Evolutionary conservation across 1,140 invertebrate genomes (phyloP), one percentile per base, ranked within the genome.

Genomic region (Temnothorax curvispinosus): DNA sequence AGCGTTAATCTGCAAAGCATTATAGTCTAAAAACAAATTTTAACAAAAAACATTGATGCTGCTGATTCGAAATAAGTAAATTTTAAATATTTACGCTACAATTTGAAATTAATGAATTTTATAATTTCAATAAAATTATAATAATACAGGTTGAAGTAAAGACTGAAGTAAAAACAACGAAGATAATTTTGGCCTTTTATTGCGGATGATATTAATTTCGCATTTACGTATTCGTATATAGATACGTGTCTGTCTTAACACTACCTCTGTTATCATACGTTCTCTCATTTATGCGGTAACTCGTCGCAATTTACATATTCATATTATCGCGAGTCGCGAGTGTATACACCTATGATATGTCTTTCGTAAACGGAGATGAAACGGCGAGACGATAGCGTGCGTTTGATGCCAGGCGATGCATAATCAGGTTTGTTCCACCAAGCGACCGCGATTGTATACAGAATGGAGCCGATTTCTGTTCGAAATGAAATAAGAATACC

Each of bases 401-500:
- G 41, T n/a, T 32, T 18, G 27, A 13, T 54, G 27, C 3, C 27
- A 27, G 21, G 47, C 15, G 60, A 56, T 56, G 47, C 56, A 71
- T 64, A 87, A 89, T 65, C 86, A 77, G 62, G 52, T 90, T 74
- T 81, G 72, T 35, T 65, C 3, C 38, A 58, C 38, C 35, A 21
- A 54, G 41, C 74, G 71, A 54, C 44, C 54, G 77, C 69, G 44
- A 77, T 56, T 77, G 32, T 87, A 82, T 81, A 52, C 58, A 56
- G 71, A 85, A 62, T 77, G 44, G 44, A 56, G 62, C 65, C 65
- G 52, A 62, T 65, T 78, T 44, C 65, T 71, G 67, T 72, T 38
- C 47, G 71, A 56, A 85, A 78, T 78, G 88, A 75, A 87, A 87
- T 76, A 87, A 87, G 77, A 89, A 78, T 82, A 64, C 50, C 35